Evolutionary conservation across 2,888 invertebrate genomes (phyloP).

Genomic region (Mimachlamys varia): DNA sequence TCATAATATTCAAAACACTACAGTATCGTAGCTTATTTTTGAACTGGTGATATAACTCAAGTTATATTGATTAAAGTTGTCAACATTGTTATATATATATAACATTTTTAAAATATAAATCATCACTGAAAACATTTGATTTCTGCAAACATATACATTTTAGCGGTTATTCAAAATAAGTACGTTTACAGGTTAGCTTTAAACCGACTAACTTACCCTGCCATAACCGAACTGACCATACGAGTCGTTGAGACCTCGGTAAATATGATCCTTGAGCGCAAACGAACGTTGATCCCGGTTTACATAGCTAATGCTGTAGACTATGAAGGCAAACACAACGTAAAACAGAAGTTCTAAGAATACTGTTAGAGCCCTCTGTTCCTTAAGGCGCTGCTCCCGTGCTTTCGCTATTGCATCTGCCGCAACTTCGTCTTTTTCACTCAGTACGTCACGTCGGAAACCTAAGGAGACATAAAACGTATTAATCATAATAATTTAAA

Average conservation of each 20-base stretch:
- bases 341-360: slow-evolving; percentile 56
- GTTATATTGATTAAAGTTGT: too few relatives aligned
- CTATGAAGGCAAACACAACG: slow-evolving; percentile 54
- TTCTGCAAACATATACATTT: too few relatives aligned
- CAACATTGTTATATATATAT: too few relatives aligned
- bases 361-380: slow-evolving; percentile 57
- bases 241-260: slow-evolving; percentile 42
- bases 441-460: slow-evolving; percentile 26
- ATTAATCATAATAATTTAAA: too few relatives aligned
- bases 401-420: slow-evolving; percentile 43
- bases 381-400: slow-evolving; percentile 51
- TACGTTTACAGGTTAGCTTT: too few relatives aligned
- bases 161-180: too few relatives aligned
- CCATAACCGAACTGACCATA: slow-evolving; percentile 45
- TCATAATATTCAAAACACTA: too few relatives aligned
- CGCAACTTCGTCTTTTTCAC: background rate
- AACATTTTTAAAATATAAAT: too few relatives aligned
- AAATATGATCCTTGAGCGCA: slow-evolving; percentile 56
- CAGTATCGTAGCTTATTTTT: too few relatives aligned
- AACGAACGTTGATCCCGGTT: slow-evolving; percentile 61
- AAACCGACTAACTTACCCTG: slow-evolving; percentile 38
- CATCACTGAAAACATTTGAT: too few relatives aligned
- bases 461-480: background rate
- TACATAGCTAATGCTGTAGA: slow-evolving; percentile 63
- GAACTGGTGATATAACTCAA: too few relatives aligned